These are phyloP conservation scores for Electrona antarctica DNA, from an alignment of 2,113 vertebrate genomes.

Conservation along the genomic window DNA sequence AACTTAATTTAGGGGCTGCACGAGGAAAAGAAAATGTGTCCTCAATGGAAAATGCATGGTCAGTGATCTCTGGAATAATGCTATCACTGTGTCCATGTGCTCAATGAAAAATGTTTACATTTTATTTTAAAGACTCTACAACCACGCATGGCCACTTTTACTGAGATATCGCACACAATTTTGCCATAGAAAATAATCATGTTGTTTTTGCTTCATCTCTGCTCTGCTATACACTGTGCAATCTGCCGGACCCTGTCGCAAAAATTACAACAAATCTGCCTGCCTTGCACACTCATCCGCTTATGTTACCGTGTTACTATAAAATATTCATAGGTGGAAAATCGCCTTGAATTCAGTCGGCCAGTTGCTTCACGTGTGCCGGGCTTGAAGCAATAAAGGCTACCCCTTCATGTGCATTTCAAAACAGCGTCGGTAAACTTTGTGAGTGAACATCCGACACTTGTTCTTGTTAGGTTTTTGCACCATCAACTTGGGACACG, in stretches of 20 bases:
- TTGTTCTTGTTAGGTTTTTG: background rate
- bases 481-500: background rate
- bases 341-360: conserved; percentile 67
- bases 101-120: background rate
- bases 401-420: conserved; percentile 25
- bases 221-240: conserved; percentile 4
- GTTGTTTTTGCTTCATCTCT: too few relatives aligned
- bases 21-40: too few relatives aligned
- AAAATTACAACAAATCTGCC: conserved; percentile 47
- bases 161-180: too few relatives aligned
- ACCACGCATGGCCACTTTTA: background rate
- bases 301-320: conserved; percentile 73
- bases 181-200: too few relatives aligned
- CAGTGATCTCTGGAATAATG: too few relatives aligned
- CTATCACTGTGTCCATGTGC: too few relatives aligned
- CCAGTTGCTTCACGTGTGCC: conserved; percentile 23
- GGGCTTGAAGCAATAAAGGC: conserved; percentile 20
- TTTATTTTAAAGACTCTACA: background rate
- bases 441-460: background rate
- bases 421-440: conserved; percentile 12
- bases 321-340: conserved; percentile 79
- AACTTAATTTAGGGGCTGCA: too few relatives aligned
- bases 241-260: conserved; percentile 35
- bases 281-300: conserved; percentile 27
- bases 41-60: too few relatives aligned